These are phyloP conservation scores for Aselliscus stoliczkanus DNA, from an alignment of 2,797 vertebrate genomes.

Conservation along the genomic window DNA sequence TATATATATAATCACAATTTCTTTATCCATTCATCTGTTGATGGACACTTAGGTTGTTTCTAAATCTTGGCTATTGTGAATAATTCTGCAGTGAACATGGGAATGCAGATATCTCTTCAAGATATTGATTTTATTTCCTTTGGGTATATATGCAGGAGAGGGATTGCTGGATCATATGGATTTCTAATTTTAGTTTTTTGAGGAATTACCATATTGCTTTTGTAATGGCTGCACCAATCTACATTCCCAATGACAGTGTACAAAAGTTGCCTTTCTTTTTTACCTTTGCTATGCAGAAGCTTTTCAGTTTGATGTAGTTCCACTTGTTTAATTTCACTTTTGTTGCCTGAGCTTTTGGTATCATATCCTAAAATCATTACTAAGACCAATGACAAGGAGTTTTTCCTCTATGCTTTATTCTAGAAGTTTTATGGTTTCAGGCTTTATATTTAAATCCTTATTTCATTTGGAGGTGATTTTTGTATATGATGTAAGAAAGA, in stretches of 20 bases:
- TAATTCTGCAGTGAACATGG: neutral
- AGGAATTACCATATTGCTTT: neutral
- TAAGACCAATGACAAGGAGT: neutral
- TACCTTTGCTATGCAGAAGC: neutral
- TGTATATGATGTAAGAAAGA: neutral
- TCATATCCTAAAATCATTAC: neutral
- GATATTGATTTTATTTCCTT: neutral
- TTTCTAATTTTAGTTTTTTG: neutral
- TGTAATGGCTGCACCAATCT: neutral
- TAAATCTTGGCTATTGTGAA: neutral
- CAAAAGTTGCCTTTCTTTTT: neutral
- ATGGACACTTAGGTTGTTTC: neutral
- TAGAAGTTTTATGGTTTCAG: neutral
- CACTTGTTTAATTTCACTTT: neutral
- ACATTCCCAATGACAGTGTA: neutral
- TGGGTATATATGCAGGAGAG: neutral
- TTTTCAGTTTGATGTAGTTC: neutral
- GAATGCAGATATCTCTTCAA: neutral
- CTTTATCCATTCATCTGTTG: neutral
- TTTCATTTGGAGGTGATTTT: neutral
- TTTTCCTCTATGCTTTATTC: neutral
- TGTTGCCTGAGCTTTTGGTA: neutral
- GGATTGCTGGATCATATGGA: neutral
- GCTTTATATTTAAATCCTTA: neutral
- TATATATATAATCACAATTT: neutral